Evolutionary conservation across 2,888 invertebrate genomes (phyloP).

Genomic region (Octonoba sinensis): DNA sequence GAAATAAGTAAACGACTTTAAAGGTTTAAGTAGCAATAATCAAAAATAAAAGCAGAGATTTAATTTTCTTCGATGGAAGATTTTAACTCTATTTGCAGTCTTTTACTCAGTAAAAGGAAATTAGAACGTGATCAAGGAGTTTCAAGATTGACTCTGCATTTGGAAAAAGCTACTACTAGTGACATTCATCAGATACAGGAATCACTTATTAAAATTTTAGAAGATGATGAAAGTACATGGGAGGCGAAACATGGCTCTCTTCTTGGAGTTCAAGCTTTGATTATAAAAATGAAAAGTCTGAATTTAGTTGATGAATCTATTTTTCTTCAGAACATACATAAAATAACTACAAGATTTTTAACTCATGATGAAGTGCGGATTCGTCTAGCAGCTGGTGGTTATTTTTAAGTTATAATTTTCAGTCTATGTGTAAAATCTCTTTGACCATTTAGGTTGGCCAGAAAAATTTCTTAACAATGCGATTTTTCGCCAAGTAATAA

Average conservation of each 20-base stretch:
- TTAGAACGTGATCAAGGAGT: slow-evolving; percentile 71
- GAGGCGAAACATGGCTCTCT: slow-evolving; percentile 72
- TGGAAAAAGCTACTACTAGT: slow-evolving; percentile 53
- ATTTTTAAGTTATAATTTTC: not conserved
- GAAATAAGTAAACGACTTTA: too few species aligned
- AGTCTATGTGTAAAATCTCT: not conserved
- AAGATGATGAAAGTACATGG: slow-evolving; percentile 69
- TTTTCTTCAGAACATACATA: slow-evolving; percentile 68
- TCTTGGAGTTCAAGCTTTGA: slow-evolving; percentile 71
- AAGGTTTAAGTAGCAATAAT: too few species aligned
- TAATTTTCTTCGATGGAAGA: slow-evolving; percentile 15
- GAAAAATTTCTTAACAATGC: too few species aligned
- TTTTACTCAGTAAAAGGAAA: slow-evolving; percentile 69
- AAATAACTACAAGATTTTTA: slow-evolving; percentile 69
- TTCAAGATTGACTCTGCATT: slow-evolving; percentile 66
- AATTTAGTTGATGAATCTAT: slow-evolving; percentile 67
- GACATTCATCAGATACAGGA: slow-evolving; percentile 67
- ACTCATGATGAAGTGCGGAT: slow-evolving; percentile 73
- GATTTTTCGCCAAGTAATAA: too few species aligned
- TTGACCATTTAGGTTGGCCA: not conserved
- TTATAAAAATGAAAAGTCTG: slow-evolving; percentile 65
- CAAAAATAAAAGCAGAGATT: not conserved
- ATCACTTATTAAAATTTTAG: slow-evolving; percentile 67
- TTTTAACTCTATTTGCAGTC: slow-evolving; percentile 22
- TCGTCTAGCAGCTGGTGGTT: slow-evolving; percentile 72